Percentiles rank a stretch among this genome's conserved stretches.
These are phyloP conservation scores for Centropyge bicolor DNA, from an alignment of 2,797 vertebrate species.

Conservation along the genomic window DNA sequence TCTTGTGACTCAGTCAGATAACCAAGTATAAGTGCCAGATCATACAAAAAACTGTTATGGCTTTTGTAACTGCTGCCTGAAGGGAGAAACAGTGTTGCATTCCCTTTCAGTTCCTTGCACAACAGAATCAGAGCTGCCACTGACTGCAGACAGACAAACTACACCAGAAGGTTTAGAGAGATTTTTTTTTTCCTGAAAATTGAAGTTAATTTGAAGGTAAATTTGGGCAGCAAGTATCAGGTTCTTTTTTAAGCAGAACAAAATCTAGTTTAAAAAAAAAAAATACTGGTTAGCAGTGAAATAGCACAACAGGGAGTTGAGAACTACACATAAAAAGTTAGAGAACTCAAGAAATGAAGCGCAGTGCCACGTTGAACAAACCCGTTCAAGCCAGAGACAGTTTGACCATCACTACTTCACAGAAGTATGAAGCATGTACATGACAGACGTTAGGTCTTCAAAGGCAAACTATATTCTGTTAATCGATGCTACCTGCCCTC, in stretches of 20 bases:
- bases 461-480: constrained; percentile 66
- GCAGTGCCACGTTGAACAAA: constrained; percentile 27
- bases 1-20: neutral
- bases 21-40: neutral
- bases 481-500: constrained; percentile 53
- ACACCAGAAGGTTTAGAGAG: neutral
- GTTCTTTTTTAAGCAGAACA: neutral
- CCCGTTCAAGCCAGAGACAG: constrained; percentile 37
- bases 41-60: constrained; percentile 23
- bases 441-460: constrained; percentile 65
- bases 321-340: constrained; percentile 11
- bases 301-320: constrained; percentile 26
- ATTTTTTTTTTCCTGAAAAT: constrained; percentile 1
- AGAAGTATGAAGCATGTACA: constrained; percentile 64
- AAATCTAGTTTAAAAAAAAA: constrained; percentile 1
- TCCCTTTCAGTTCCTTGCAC: constrained; percentile 11
- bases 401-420: constrained; percentile 68
- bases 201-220: neutral
- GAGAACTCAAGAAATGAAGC: neutral
- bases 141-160: neutral
- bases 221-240: constrained; percentile 19
- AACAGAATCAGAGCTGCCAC: neutral
- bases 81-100: neutral
- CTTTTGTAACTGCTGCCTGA: constrained; percentile 34
- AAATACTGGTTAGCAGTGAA: constrained; percentile 41